Base-by-base conservation (phyloP, 2,113 vertebrate species). In the Galbula dea region DNA sequence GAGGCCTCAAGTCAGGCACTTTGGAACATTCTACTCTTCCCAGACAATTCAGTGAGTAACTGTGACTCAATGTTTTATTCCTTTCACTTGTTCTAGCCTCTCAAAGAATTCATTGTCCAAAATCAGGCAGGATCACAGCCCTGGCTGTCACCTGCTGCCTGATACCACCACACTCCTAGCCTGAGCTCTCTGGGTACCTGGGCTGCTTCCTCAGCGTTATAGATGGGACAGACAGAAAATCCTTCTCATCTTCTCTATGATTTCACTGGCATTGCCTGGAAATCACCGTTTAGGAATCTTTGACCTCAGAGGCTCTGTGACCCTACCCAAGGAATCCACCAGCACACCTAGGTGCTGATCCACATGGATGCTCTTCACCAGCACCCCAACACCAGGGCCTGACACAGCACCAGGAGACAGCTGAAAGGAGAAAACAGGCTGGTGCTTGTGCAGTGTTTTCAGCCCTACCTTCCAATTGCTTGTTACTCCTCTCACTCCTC, bases 381-480 rank as follows among this genome's bases (percentile, higher is more conserved):
- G 51, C 59, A 48, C 3, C 69, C 39, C 15, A 8, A 22, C 4
- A 11, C n/a, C 30, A 34, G 46, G 11, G 21, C 57, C 67, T 7
- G 23, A 8, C 2, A 11, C 15, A 8, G 20, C 4, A 11, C n/a
- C 30, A 34, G 3, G 7, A 32, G 27, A 3, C 63, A 48, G 48
- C 26, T 3, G 10, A 29, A 1, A n/a, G 11, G 14, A 43, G 18
- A 9, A 29, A 22, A 17, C 1, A 2, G 58, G 49, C 45, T 24
- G 63, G 5, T 18, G 48, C 43, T 54, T 1, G 0, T 2, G 27
- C 46, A 1, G 15, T 2, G 22, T 32, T 32, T 36, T 17, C 21
- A 52, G 16, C 4, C 26, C 85, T 95, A 99, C 99, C 98, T 98
- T 98, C 99, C 84, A 99, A 93, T 2, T 97, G 97, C 69, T 95